Conservation (phyloP, 2,797 vertebrate genomes). For the Eupleurogrammus muticus region DNA sequence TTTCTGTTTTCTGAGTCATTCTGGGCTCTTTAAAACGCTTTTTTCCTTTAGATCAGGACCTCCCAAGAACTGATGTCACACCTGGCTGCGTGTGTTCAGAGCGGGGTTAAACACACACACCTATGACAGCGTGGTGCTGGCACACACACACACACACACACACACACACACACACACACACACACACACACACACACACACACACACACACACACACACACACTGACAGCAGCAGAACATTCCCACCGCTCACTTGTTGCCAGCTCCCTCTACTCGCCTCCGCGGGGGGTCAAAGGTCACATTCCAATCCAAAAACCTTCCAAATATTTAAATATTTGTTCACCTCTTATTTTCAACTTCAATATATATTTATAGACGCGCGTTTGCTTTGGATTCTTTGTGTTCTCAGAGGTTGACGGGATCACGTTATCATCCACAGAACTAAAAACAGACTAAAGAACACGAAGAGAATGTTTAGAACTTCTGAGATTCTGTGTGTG, state of each 20-base stretch:
- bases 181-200: too few relatives aligned
- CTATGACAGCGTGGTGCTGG: too few relatives aligned
- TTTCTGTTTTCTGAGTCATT: too few relatives aligned
- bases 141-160: too few relatives aligned
- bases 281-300: background rate
- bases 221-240: background rate
- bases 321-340: constrained; percentile 4
- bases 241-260: background rate
- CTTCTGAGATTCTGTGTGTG: background rate
- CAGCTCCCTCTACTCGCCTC: background rate
- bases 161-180: too few relatives aligned
- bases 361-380: background rate
- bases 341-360: background rate
- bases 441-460: background rate
- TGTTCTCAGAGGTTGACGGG: background rate
- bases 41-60: too few relatives aligned
- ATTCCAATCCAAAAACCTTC: background rate
- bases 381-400: background rate
- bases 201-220: constrained; percentile 6
- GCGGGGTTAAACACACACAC: too few relatives aligned
- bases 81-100: too few relatives aligned
- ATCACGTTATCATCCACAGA: background rate
- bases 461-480: background rate
- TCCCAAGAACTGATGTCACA: too few relatives aligned
- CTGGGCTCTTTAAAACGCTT: too few relatives aligned